Evolutionary conservation across 2,113 vertebrate genomes (phyloP), one percentile per base, ranked within the genome.

Genomic region (Istiophorus platypterus): DNA sequence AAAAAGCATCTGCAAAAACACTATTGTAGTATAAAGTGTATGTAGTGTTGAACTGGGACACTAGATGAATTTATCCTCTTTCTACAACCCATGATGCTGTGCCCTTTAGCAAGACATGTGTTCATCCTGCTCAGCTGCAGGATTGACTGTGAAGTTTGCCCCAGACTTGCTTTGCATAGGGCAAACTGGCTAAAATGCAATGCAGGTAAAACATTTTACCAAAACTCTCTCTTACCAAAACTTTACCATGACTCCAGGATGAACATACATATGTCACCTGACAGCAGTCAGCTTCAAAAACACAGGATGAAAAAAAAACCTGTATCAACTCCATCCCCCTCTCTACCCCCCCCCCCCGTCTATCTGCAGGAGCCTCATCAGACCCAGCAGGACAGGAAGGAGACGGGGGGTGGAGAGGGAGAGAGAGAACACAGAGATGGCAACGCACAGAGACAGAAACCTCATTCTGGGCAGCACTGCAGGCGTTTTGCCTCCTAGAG

Each of bases 331-430:
- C 31, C 24, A 26, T 59, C 37, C 34, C 34, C 14, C 20, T 47
- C 63, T 76, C 76, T 37, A 24, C 26, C n/a, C 34, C 20, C n/a
- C 61, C 47, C 22, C 15, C 47, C 47, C 63, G 41, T 29, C 42
- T 34, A 27, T 17, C 82, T 59, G 61, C 70, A 79, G 82, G 77
- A 80, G 76, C 45, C 63, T 71, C 77, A 70, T 88, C 72, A 80
- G 59, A 72, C 78, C 39, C 84, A 82, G 89, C 78, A 26, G 83
- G 76, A 80, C 76, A 81, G 75, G 73, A 82, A 76, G 76, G 73
- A 70, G 61, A 45, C 66, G 67, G 5, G 31, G 37, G 2, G 63
- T 58, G 72, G 3, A 69, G 5, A 37, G 37, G 2, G 63, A 62
- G 72, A 3, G 31, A 84, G 52, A 81, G 24, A 86, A 69, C 62